A percentile compares a stretch with the other conserved stretches of the same genome.
These are phyloP conservation scores for Orthosia gothica DNA, from an alignment of 2,888 invertebrate genomes.

Conservation along the genomic window DNA sequence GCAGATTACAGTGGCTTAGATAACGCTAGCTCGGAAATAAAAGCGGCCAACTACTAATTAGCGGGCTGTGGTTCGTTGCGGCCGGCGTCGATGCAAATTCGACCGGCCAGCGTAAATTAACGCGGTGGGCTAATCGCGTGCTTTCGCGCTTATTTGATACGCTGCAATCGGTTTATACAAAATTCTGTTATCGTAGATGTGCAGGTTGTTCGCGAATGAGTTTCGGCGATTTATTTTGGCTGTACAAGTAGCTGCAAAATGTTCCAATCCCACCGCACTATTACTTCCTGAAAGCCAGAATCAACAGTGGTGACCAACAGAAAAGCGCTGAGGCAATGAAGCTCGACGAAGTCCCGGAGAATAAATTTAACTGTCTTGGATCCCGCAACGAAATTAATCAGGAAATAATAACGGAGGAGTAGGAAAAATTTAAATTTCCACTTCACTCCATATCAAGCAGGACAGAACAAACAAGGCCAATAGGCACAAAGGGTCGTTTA, in stretches of 20 bases:
- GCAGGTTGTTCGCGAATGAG: constrained; percentile 51
- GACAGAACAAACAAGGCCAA: too few relatives aligned
- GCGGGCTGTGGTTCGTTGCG: constrained; percentile 71
- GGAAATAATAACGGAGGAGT: too few relatives aligned
- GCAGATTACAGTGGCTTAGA: constrained; percentile 87
- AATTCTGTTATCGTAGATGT: constrained; percentile 66
- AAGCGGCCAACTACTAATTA: constrained; percentile 89
- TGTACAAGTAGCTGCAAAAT: background rate
- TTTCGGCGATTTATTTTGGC: constrained; percentile 35
- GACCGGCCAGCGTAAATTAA: constrained; percentile 78
- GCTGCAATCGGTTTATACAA: constrained; percentile 64
- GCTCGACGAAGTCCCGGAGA: too few relatives aligned
- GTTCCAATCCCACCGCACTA: too few relatives aligned
- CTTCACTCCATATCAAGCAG: too few relatives aligned
- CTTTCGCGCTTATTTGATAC: constrained; percentile 66
- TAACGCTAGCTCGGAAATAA: constrained; percentile 88
- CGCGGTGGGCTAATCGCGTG: constrained; percentile 67
- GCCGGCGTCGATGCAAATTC: constrained; percentile 81
- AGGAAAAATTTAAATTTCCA: too few relatives aligned
- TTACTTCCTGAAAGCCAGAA: too few relatives aligned
- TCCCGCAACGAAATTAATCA: too few relatives aligned
- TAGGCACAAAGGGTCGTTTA: too few relatives aligned
- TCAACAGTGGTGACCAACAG: too few relatives aligned
- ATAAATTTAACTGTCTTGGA: too few relatives aligned
- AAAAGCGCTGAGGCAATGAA: too few relatives aligned